Evolutionary conservation across 2,797 vertebrate species (phyloP).

Genomic region (Cirrhinus molitorella): DNA sequence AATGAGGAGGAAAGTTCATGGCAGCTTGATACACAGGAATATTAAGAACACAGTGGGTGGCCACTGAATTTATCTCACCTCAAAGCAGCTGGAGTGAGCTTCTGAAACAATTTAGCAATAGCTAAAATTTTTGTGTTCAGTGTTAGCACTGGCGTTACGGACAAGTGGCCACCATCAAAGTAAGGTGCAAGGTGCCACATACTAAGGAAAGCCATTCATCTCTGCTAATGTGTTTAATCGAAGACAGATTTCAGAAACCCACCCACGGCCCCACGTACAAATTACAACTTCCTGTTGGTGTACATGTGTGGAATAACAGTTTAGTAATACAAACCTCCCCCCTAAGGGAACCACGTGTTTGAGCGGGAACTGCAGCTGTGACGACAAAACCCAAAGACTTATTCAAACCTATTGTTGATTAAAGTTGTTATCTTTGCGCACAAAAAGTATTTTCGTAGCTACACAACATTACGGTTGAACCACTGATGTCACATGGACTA

Average conservation of each 20-base stretch:
- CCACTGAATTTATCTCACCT: neutral
- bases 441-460: too few species aligned
- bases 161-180: neutral
- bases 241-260: slow-evolving; percentile 15
- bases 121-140: slow-evolving; percentile 1
- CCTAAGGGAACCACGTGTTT: neutral
- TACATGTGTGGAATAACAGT: neutral
- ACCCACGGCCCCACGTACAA: neutral
- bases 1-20: slow-evolving; percentile 31
- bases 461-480: too few species aligned
- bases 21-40: neutral
- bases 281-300: slow-evolving; percentile 20
- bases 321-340: neutral
- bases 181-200: neutral
- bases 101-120: neutral
- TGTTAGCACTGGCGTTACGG: neutral
- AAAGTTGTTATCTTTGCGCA: too few species aligned
- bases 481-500: too few species aligned
- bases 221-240: neutral
- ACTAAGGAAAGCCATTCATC: neutral
- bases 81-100: slow-evolving; percentile 24
- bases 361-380: neutral
- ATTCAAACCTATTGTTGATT: too few species aligned
- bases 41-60: slow-evolving; percentile 35
- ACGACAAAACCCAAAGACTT: neutral